phyloP scores from a whole-genome alignment of 2,888 invertebrate species.

The Parapristionchus giblindavisi region DNA sequence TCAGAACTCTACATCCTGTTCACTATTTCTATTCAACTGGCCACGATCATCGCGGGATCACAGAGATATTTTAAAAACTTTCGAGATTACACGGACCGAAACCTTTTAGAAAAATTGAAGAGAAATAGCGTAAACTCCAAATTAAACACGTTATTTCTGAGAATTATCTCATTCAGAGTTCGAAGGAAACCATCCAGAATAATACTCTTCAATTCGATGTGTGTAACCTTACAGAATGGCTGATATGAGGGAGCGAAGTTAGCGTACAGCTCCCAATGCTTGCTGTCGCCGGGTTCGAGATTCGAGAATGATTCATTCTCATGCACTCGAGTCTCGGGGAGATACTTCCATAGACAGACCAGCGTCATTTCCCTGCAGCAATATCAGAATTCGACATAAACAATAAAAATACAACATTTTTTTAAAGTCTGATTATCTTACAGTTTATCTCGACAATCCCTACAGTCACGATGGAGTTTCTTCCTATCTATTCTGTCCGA shows the following conservation, averaged over 20 bases:
- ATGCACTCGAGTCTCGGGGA: constrained; percentile 85
- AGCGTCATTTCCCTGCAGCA: constrained; percentile 10
- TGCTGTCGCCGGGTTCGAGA: constrained; percentile 83
- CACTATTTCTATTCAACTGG: no score
- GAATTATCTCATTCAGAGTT: no score
- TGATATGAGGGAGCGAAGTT: constrained; percentile 71
- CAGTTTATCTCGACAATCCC: constrained; percentile 29
- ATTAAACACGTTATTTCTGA: no score
- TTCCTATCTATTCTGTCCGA: constrained; percentile 24
- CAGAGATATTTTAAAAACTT: no score
- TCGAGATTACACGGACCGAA: no score
- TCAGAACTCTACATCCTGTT: no score
- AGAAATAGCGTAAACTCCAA: no score
- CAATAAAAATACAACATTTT: background rate
- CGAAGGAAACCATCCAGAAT: no score
- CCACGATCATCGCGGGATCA: no score
- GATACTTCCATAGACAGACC: constrained; percentile 80
- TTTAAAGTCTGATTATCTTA: background rate
- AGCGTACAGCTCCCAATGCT: constrained; percentile 78
- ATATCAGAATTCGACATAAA: background rate
- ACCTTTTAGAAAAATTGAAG: no score
- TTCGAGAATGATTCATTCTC: constrained; percentile 88
- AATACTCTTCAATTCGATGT: no score
- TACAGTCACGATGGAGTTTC: constrained; percentile 31
- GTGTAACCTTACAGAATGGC: constrained; percentile 29